Evolutionary conservation across 1,140 invertebrate genomes (phyloP), one percentile per base, ranked within the genome.

Genomic region (Protaetia brevitarsis): DNA sequence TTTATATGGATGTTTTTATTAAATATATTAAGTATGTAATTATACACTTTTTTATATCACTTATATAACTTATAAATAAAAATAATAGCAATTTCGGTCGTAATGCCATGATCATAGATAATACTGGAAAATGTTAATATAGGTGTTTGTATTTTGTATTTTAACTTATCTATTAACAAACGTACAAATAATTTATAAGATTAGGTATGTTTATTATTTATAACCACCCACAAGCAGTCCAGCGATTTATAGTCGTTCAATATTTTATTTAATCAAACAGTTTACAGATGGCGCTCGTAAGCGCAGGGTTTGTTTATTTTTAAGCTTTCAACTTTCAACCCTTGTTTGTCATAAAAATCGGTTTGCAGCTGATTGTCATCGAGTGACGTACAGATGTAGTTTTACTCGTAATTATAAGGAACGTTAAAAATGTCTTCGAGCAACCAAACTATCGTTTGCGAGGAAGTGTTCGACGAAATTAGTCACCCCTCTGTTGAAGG

Each of bases 391-490:
- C 41, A 51, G 26, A 51, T 51, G 19, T 51, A 51, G 41, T 23
- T 21, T 51, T 51, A 51, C 19, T 23, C 11, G 2, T 51, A 51
- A 51, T 23, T 51, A 51, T 16, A 23, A 23, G 2, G n/a, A n/a
- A n/a, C n/a, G 19, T 26, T 23, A 31, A 65, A 34, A 31, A 64
- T 65, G 37, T 57, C 63, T 34, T 41, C 62, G 26, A 37, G 56
- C 28, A 59, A 13, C 16, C 67, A 68, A 30, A 37, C 68, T 62
- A 83, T 91, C 69, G 85, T 89, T 66, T 92, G 90, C 79, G 84
- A 88, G 78, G 90, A 92, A 80, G 84, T 92, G 61, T 93, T 92
- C 78, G 89, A 92, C 78, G 90, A 90, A 80, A 85, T 87, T 64
- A 91, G 89, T 72, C 85, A 88, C 74, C 89, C 90, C 61, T 90